Percentiles rank a stretch among this genome's conserved stretches.
Conservation (phyloP, 2,797 vertebrate genomes). For the Danio tinwini region DNA sequence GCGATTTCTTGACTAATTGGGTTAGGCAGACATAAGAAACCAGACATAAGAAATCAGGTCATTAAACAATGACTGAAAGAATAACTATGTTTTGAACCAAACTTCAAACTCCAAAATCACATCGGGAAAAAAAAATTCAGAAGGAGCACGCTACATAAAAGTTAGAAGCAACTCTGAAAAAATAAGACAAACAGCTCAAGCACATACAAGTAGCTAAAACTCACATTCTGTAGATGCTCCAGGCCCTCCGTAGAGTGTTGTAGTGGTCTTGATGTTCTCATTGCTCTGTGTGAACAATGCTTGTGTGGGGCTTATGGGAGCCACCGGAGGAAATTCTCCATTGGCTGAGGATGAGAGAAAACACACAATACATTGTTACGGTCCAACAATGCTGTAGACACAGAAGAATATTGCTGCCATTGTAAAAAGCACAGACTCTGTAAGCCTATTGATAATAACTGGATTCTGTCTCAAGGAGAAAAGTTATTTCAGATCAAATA, state of each 20-base stretch:
- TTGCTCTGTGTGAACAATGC: conserved; percentile 53
- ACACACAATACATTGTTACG: conserved; percentile 42
- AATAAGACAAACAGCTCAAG: conserved; percentile 5
- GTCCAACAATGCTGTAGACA: conserved; percentile 10
- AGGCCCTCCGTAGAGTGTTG: conserved; percentile 59
- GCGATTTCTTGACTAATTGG: too few relatives aligned
- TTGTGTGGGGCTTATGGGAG: conserved; percentile 60
- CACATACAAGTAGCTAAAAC: conserved; percentile 56
- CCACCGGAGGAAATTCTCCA: conserved; percentile 79
- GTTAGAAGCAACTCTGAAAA: neutral
- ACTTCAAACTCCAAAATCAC: conserved; percentile 1
- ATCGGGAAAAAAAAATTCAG: neutral
- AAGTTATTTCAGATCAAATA: neutral
- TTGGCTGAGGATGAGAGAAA: conserved; percentile 74
- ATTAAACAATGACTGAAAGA: neutral
- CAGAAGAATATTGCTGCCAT: neutral
- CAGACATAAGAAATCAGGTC: too few relatives aligned
- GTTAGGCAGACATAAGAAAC: too few relatives aligned
- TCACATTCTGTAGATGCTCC: conserved; percentile 67
- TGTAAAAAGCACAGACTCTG: conserved; percentile 8
- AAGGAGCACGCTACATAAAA: conserved; percentile 6
- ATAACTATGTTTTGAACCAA: neutral
- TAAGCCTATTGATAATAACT: conserved; percentile 10
- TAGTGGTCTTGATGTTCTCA: conserved; percentile 57
- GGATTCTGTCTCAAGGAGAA: neutral